Base-by-base conservation (phyloP, 2,113 vertebrate species). In the Lucifuga dentata region DNA sequence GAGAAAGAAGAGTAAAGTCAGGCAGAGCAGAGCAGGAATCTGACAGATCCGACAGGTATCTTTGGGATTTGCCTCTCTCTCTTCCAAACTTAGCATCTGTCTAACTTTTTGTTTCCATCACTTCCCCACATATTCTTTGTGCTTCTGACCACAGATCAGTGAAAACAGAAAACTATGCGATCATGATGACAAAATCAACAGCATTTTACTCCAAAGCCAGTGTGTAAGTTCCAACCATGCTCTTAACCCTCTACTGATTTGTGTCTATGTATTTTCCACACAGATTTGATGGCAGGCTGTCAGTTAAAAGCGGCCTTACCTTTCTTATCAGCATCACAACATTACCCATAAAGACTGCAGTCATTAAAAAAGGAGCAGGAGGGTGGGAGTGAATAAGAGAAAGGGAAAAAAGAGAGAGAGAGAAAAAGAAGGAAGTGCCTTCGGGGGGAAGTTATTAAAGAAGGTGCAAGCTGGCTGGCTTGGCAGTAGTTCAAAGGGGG, bases 401-500 rank as follows among this genome's bases (percentile, higher is more conserved):
- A 71, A 72, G 45, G 66, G 63, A n/a, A 36, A 50, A 7, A 55
- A 35, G 65, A 48, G 78, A 49, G 56, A 20, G 56, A 73, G 71
- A 80, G 80, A 83, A 79, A 89, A 82, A 86, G 78, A 80, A 85
- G 80, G 83, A 89, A 89, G 83, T 89, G 90, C 91, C 90, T 91
- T 90, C 58, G 10, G 84, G 91, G n/a, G 86, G 87, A 90, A 90
- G 85, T 90, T 92, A 90, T 92, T 90, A 83, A 89, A 90, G 86
- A 88, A 90, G 86, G 88, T 87, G 84, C 84, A 89, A 87, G 85
- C 90, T 91, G 85, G 86, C 85, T 82, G 86, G 83, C 79, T 89
- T 93, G 92, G 91, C 91, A 89, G 90, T 80, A 87, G 90, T 92
- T 93, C 92, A 93, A 91, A 90, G 83, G 83, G 80, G 92, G 91